A percentile compares a stretch with the other conserved stretches of the same genome.
Evolutionary conservation across 2,797 vertebrate species (phyloP).

Genomic region (Falco berigora): DNA sequence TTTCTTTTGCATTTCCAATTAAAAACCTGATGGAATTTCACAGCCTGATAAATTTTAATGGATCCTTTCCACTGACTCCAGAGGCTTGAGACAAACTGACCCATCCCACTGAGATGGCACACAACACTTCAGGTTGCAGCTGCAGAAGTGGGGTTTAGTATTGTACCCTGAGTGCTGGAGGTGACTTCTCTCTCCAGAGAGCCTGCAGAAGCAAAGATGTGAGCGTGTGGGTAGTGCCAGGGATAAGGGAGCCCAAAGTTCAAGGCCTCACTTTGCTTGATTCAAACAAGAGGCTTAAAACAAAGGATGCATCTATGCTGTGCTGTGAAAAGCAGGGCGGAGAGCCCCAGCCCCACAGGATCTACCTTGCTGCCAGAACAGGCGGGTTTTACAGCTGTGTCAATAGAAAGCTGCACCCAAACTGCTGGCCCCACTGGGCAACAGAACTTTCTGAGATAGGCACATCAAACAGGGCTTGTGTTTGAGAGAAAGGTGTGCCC

Average conservation of each 20-base stretch:
- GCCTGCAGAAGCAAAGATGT: not conserved
- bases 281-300: not conserved
- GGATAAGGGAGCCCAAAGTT: not conserved
- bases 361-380: not conserved
- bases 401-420: conserved; percentile 27
- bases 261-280: not conserved
- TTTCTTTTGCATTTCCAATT: not conserved
- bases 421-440: not conserved
- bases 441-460: not conserved
- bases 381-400: conserved; percentile 3
- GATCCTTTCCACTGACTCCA: not conserved
- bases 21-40: not conserved
- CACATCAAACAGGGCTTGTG: not conserved
- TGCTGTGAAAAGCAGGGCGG: not conserved
- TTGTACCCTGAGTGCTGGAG: rapidly evolving
- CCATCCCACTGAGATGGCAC: not conserved
- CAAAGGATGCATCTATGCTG: not conserved
- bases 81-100: not conserved
- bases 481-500: not conserved
- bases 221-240: not conserved
- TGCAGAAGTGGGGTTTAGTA: not conserved
- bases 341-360: not conserved
- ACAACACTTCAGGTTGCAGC: not conserved
- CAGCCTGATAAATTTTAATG: not conserved
- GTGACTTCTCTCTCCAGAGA: not conserved